phyloP scores from a whole-genome alignment of 2,113 vertebrate genomes.

The Misgurnus anguillicaudatus region DNA sequence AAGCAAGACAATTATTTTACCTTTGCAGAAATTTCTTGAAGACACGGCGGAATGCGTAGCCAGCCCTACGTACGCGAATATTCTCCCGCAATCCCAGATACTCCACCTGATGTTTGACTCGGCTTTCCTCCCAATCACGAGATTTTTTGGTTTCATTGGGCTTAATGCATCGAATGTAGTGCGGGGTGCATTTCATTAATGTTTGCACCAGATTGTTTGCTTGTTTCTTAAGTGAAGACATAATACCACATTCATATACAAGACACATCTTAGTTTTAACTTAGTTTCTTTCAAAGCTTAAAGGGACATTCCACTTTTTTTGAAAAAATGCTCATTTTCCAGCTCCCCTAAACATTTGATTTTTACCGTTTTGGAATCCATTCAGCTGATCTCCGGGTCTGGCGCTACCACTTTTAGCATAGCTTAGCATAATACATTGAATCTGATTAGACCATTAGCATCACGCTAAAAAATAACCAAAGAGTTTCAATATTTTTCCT shows the following conservation, averaged over 20 bases:
- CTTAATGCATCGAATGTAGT: constrained; percentile 85
- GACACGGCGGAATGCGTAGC: constrained; percentile 76
- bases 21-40: constrained; percentile 81
- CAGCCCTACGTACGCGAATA: constrained; percentile 78
- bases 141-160: constrained; percentile 81
- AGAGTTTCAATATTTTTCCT: no score
- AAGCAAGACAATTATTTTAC: constrained; percentile 49
- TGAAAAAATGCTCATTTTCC: no score
- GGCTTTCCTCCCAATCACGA: constrained; percentile 80
- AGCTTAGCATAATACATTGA: no score
- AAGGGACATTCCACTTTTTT: no score
- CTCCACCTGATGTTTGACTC: constrained; percentile 80
- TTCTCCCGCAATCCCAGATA: constrained; percentile 82
- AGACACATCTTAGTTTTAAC: not conserved
- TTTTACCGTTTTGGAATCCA: no score
- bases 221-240: constrained; percentile 71
- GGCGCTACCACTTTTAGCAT: no score
- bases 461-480: no score
- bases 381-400: no score
- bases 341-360: no score
- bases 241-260: not conserved
- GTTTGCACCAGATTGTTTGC: constrained; percentile 81
- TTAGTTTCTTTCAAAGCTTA: no score
- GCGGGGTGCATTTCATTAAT: constrained; percentile 82
- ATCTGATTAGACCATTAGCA: no score